Conservation (phyloP, 1,140 invertebrate species). For the Magallana angulata region DNA sequence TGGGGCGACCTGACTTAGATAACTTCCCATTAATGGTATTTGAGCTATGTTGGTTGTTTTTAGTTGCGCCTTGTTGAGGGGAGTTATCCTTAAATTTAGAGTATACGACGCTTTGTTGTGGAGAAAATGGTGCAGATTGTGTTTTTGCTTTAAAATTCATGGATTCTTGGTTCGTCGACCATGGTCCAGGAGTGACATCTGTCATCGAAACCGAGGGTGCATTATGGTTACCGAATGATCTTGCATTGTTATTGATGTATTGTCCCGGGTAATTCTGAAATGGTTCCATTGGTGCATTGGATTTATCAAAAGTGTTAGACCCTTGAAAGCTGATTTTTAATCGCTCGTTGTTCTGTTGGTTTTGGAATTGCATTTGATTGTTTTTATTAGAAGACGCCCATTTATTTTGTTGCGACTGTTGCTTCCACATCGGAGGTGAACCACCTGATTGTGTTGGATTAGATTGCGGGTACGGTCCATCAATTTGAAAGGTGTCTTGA, state of each 20-base stretch:
- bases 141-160: too few species aligned
- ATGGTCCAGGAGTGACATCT: too few species aligned
- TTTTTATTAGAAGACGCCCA: background rate
- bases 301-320: background rate
- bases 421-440: background rate
- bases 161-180: too few species aligned
- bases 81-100: background rate
- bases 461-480: background rate
- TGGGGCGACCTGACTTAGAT: background rate
- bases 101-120: background rate
- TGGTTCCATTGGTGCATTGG: background rate
- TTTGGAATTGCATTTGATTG: background rate
- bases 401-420: background rate
- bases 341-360: background rate
- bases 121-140: background rate
- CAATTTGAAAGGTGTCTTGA: background rate
- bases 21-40: background rate
- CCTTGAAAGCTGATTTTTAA: constrained; percentile 3
- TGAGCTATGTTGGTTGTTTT: background rate
- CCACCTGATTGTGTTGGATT: background rate
- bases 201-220: too few species aligned
- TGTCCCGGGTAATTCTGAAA: background rate
- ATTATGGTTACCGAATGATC: background rate
- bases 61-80: background rate
- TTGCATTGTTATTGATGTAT: background rate